Conservation (phyloP, 2,797 vertebrate genomes). For the Epinephelus coioides region DNA sequence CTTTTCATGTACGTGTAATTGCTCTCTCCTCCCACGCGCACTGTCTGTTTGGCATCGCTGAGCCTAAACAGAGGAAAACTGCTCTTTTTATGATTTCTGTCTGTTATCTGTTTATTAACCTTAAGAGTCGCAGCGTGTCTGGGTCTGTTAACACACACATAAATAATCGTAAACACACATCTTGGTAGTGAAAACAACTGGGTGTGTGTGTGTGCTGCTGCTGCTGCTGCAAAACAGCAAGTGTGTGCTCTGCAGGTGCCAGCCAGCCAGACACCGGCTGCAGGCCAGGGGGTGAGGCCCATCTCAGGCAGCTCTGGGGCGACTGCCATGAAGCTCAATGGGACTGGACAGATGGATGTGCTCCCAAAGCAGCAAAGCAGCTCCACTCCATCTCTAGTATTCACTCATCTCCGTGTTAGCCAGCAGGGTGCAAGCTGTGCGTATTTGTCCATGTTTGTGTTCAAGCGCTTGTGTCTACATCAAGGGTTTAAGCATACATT, state of each 20-base stretch:
- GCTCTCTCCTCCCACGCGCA: slow-evolving; percentile 10
- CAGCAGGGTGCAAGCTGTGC: slow-evolving; percentile 24
- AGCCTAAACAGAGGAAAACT: slow-evolving; percentile 18
- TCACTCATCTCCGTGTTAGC: slow-evolving; percentile 35
- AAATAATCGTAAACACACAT: slow-evolving; percentile 49
- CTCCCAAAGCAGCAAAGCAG: slow-evolving; percentile 31
- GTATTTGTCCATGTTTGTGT: slow-evolving; percentile 26
- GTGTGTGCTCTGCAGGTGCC: slow-evolving; percentile 38
- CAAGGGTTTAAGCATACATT: background rate
- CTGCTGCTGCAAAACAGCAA: slow-evolving; percentile 33
- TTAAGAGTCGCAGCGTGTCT: slow-evolving; percentile 7
- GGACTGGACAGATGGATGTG: slow-evolving; percentile 53
- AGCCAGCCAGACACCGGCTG: slow-evolving; percentile 32
- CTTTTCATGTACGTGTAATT: slow-evolving; percentile 29
- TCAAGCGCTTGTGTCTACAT: slow-evolving; percentile 1
- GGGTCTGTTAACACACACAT: slow-evolving; percentile 19
- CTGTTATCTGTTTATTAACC: slow-evolving; percentile 42
- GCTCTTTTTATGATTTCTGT: slow-evolving; percentile 18
- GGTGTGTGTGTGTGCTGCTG: background rate
- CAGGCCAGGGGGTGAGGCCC: slow-evolving; percentile 11
- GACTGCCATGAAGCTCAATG: slow-evolving; percentile 38
- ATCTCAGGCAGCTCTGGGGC: slow-evolving; percentile 36
- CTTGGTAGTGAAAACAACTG: slow-evolving; percentile 10
- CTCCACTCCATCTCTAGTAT: slow-evolving; percentile 36
- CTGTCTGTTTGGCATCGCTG: slow-evolving; percentile 28